Conservation (phyloP, 1,140 invertebrate genomes). For the Solenopsis invicta region DNA sequence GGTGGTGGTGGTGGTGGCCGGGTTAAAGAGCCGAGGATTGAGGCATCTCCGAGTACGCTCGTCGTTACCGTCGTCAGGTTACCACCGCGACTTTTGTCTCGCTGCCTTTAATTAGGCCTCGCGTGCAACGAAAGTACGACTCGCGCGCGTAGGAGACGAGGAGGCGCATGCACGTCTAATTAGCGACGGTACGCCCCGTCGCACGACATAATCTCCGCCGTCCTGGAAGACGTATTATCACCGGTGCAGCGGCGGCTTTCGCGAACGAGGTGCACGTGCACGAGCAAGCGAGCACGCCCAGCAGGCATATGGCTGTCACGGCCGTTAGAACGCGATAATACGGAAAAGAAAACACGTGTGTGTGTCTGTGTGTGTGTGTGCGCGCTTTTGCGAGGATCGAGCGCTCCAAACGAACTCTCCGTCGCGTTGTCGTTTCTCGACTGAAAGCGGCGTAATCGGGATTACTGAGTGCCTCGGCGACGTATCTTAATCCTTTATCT, state of each 20-base stretch:
- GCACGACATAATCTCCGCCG: conserved; percentile 31
- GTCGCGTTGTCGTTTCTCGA: neutral
- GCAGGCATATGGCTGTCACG: neutral
- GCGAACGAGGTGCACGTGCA: conserved; percentile 32
- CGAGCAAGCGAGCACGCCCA: conserved; percentile 16
- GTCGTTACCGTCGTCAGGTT: neutral
- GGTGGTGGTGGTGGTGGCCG: too few species aligned
- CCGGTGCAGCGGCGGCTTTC: neutral
- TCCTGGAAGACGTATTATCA: conserved; percentile 43
- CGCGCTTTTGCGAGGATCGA: neutral
- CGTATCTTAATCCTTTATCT: too few species aligned
- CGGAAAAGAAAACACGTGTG: neutral
- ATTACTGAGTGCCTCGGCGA: too few species aligned
- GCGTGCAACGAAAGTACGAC: conserved; percentile 44
- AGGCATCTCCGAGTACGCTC: neutral
- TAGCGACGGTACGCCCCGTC: conserved; percentile 45
- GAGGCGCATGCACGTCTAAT: conserved; percentile 39
- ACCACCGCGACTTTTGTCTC: conserved; percentile 29
- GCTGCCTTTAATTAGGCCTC: conserved; percentile 29
- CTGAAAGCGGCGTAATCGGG: neutral
- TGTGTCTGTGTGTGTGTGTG: too few species aligned
- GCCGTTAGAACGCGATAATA: conserved; percentile 19
- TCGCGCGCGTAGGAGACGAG: conserved; percentile 19
- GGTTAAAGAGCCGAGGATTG: neutral
- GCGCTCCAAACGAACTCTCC: neutral